These are phyloP conservation scores for Aphidoletes aphidimyza DNA, from an alignment of 2,888 invertebrate genomes.

Conservation along the genomic window DNA sequence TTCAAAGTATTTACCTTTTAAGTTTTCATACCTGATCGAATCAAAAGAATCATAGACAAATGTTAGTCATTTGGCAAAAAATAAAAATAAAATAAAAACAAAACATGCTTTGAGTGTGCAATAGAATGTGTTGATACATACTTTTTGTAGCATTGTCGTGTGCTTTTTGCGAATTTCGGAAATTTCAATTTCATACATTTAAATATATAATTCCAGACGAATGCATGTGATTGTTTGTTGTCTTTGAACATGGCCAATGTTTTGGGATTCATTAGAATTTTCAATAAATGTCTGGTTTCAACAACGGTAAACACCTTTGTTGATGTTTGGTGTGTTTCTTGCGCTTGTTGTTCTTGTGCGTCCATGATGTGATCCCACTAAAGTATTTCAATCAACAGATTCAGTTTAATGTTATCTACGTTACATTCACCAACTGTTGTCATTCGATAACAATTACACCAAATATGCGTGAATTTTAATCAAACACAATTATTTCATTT, in stretches of 20 bases:
- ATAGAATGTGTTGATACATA: background rate
- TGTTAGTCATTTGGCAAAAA: too few relatives aligned
- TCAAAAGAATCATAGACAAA: background rate
- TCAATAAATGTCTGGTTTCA: constrained; percentile 45
- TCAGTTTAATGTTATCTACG: too few relatives aligned
- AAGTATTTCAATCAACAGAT: background rate
- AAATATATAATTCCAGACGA: constrained; percentile 38
- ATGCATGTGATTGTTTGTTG: constrained; percentile 40
- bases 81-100: background rate
- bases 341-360: constrained; percentile 50
- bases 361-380: constrained; percentile 28
- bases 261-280: constrained; percentile 46
- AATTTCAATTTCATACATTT: constrained; percentile 50
- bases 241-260: constrained; percentile 42
- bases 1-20: constrained; percentile 47
- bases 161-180: constrained; percentile 40
- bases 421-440: background rate
- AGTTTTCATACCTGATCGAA: background rate
- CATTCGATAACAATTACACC: background rate
- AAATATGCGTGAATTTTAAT: too few relatives aligned
- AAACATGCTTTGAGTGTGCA: background rate
- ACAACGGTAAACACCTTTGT: constrained; percentile 46
- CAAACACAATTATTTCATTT: too few relatives aligned
- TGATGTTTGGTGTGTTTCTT: constrained; percentile 34
- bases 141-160: constrained; percentile 44